Percentiles rank a stretch among this genome's conserved stretches.
phyloP scores from a whole-genome alignment of 2,797 vertebrate genomes.

The Ctenochaetus hawaiiensis region DNA sequence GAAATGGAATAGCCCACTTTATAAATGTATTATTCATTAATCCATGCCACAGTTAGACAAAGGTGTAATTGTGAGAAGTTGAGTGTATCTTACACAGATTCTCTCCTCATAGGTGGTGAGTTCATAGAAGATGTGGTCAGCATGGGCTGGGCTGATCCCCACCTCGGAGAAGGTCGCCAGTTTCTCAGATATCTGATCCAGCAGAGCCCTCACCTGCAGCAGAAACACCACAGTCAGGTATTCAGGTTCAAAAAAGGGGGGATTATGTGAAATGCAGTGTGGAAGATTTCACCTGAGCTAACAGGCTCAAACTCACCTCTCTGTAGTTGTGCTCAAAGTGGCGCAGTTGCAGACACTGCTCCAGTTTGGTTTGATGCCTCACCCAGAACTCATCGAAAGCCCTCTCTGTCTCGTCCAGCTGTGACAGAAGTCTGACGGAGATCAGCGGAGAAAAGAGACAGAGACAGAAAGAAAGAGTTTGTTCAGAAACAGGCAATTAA shows the following conservation, averaged over 20 bases:
- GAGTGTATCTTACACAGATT: slow-evolving; percentile 88
- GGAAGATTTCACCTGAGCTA: background rate
- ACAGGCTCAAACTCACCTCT: slow-evolving; percentile 87
- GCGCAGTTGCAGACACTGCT: slow-evolving; percentile 93
- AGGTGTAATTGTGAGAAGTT: slow-evolving; percentile 20
- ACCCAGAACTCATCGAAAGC: slow-evolving; percentile 98
- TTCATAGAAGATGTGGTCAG: slow-evolving; percentile 92
- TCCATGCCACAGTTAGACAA: background rate
- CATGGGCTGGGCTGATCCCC: slow-evolving; percentile 92
- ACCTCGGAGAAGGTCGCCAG: slow-evolving; percentile 89
- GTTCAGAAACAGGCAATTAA: background rate
- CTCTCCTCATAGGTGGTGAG: slow-evolving; percentile 90
- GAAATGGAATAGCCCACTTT: background rate
- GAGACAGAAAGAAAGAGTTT: background rate
- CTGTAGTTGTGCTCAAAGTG: slow-evolving; percentile 95
- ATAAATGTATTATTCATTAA: background rate
- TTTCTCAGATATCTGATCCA: slow-evolving; percentile 90
- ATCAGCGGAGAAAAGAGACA: slow-evolving; percentile 1
- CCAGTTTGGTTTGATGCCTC: slow-evolving; percentile 94
- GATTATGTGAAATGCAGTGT: background rate
- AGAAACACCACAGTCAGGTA: slow-evolving; percentile 23
- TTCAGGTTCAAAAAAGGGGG: background rate
- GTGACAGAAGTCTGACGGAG: slow-evolving; percentile 89
- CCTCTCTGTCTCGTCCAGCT: slow-evolving; percentile 93
- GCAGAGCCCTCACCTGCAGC: slow-evolving; percentile 88